phyloP scores from a whole-genome alignment of 2,888 invertebrate genomes.

The Rotaria socialis region DNA sequence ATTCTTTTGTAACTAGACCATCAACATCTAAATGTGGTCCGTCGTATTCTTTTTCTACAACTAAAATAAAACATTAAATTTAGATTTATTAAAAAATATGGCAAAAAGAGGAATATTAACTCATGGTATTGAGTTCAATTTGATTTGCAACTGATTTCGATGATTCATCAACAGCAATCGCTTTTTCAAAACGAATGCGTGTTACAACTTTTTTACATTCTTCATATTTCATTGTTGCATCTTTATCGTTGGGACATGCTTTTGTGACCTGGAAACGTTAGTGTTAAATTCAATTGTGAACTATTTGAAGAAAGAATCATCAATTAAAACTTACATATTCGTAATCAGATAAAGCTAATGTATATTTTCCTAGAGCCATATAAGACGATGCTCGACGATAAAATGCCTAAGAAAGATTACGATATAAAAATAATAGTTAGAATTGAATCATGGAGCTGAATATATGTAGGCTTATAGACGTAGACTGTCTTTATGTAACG shows the following conservation, averaged over 20 bases:
- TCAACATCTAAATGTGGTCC: slow-evolving; percentile 72
- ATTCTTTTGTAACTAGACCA: slow-evolving; percentile 77
- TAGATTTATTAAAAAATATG: not conserved
- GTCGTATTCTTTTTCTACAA: slow-evolving; percentile 82
- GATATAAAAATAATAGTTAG: not conserved
- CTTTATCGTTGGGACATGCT: slow-evolving; percentile 45
- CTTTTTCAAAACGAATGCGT: slow-evolving; percentile 88
- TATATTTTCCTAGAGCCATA: slow-evolving; percentile 95
- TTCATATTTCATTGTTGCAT: slow-evolving; percentile 55
- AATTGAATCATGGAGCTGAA: too few relatives aligned
- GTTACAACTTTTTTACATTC: slow-evolving; percentile 94
- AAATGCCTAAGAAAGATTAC: slow-evolving; percentile 62
- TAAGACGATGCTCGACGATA: slow-evolving; percentile 91
- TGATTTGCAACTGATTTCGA: slow-evolving; percentile 72
- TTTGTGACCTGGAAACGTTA: slow-evolving; percentile 17
- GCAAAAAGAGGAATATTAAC: slow-evolving; percentile 60
- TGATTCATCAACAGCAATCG: slow-evolving; percentile 65
- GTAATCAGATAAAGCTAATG: slow-evolving; percentile 89
- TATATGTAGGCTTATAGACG: too few relatives aligned
- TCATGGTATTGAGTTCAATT: slow-evolving; percentile 82
- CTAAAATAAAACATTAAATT: not conserved
- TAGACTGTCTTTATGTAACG: too few relatives aligned
- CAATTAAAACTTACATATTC: slow-evolving; percentile 70
- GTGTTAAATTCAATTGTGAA: too few relatives aligned
- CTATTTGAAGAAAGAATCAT: too few relatives aligned